Evolutionary conservation across 2,888 invertebrate genomes (phyloP), one percentile per base, ranked within the genome.

Genomic region (Agrilus mali): DNA sequence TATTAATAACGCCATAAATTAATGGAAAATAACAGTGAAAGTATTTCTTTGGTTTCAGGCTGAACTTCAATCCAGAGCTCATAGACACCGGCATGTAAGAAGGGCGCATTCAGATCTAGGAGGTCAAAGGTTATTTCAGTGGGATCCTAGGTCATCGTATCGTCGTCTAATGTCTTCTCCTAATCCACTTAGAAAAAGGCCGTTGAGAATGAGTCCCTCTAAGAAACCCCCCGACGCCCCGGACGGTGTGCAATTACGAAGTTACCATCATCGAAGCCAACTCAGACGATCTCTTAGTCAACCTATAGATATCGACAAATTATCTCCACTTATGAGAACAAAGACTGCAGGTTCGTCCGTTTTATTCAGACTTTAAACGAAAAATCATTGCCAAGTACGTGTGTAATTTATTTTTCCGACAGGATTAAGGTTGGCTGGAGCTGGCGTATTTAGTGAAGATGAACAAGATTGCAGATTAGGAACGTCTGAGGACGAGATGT

Each of bases 251-350:
- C 56, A 56, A 38, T 47, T 59, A 35, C 50, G 59, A 13, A 48
- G 48, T 27, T 52, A 47, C 17, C 51, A 50, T 27, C 50, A 54
- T 10, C 51, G 60, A 36, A 61, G 63, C 4, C 62, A 63, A 40
- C 54, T 67, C 34, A 54, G 66, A 36, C 50, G 82, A 48, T 82
- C 82, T n/a, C 69, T 80, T 37, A 82, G 82, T 59, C 82, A 82
- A 57, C 82, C 82, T 47, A 62, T 76, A 53, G 77, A 76, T 58
- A 72, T 75, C 53, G 74, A 75, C 58, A 74, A 74, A 59, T 61
- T 75, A 51, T 74, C 74, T 43, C 74, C 75, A 13, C 55, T 74
- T 47, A 69, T 74, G 69, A 65, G 71, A 55, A 66, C 69, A 45
- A 72, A 71, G 66, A 66, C 69, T 46, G 60, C 67, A 62, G 71